Conservation (phyloP, 2,113 vertebrate species). For the Cyprinus carpio region DNA sequence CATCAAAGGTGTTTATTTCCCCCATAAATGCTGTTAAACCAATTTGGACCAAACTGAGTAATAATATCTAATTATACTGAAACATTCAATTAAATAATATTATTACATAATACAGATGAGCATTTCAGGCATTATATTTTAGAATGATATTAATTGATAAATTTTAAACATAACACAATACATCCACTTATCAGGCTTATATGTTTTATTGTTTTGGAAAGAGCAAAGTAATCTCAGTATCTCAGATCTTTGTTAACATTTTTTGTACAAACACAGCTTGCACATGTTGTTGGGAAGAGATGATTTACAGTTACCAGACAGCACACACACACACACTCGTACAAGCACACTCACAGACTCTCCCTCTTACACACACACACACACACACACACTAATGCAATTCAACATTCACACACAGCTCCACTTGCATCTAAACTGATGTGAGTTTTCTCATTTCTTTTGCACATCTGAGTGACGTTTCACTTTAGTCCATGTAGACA, state of each 20-base stretch:
- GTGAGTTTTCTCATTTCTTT: constrained; percentile 36
- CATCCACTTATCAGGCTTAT: constrained; percentile 62
- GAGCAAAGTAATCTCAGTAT: constrained; percentile 71
- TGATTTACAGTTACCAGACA: constrained; percentile 68
- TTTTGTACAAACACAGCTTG: constrained; percentile 74
- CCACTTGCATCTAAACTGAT: constrained; percentile 30
- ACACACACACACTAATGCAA: constrained; percentile 61
- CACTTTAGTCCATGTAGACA: constrained; percentile 58
- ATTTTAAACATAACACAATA: constrained; percentile 51
- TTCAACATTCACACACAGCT: constrained; percentile 49
- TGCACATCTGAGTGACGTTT: constrained; percentile 55
- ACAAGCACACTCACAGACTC: constrained; percentile 37
- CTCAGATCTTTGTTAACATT: constrained; percentile 67
- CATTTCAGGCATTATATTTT: background rate
- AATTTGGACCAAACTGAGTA: background rate
- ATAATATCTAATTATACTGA: no score
- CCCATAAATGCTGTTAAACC: background rate
- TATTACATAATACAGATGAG: background rate
- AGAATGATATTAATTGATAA: background rate
- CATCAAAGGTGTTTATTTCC: background rate
- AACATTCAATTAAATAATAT: background rate
- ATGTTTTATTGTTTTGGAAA: constrained; percentile 80
- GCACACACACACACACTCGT: constrained; percentile 48
- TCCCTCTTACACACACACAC: constrained; percentile 58
- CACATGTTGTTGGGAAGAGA: constrained; percentile 72